Percentiles rank a stretch among this genome's conserved stretches.
phyloP scores from a whole-genome alignment of 2,888 invertebrate genomes.

The Dynastes maya region DNA sequence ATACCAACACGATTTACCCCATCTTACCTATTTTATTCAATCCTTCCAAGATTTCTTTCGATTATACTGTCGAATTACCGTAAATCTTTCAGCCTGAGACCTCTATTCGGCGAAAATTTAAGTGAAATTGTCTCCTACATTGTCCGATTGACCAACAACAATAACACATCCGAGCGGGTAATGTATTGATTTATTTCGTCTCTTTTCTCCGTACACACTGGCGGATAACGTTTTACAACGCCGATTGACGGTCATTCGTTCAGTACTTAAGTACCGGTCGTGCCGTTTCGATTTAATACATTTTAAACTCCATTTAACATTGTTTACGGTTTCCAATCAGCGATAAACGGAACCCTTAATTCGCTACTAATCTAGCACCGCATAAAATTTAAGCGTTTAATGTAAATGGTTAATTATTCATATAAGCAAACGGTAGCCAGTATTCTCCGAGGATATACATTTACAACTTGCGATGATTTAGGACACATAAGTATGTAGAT shows the following conservation, averaged over 20 bases:
- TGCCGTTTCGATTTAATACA: conserved; percentile 25
- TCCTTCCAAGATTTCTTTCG: too few species aligned
- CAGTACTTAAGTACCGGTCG: conserved; percentile 17
- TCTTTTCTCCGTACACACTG: not conserved
- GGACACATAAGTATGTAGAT: too few species aligned
- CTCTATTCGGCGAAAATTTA: too few species aligned
- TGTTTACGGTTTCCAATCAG: conserved; percentile 25
- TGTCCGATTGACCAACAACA: too few species aligned
- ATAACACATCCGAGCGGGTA: not conserved
- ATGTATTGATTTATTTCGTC: conserved; percentile 18
- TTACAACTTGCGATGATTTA: not conserved
- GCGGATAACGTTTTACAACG: conserved; percentile 11
- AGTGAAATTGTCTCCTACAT: too few species aligned
- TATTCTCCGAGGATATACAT: not conserved
- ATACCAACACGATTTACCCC: too few species aligned
- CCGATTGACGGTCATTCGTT: conserved; percentile 8
- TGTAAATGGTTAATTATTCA: conserved; percentile 1
- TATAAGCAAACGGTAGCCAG: not conserved
- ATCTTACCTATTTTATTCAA: too few species aligned
- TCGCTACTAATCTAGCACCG: conserved; percentile 1
- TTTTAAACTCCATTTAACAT: conserved; percentile 35
- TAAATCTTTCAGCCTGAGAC: too few species aligned
- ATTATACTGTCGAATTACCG: too few species aligned
- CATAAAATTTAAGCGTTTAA: not conserved
- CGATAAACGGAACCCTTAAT: conserved; percentile 26